Evolutionary conservation across 1,140 invertebrate genomes (phyloP).

Genomic region (Apis laboriosa): DNA sequence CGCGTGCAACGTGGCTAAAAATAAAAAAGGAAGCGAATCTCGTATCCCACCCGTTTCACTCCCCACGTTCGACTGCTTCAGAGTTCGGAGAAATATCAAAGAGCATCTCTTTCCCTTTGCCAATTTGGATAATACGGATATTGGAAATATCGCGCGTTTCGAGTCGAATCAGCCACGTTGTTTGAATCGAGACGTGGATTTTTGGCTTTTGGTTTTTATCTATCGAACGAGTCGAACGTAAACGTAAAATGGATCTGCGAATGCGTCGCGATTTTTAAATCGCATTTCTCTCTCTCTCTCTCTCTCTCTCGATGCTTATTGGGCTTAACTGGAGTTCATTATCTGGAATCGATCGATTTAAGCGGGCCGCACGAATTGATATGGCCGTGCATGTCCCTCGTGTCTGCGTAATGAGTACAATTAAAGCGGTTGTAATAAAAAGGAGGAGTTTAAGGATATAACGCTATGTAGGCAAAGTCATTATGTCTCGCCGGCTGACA

Average conservation of each 20-base stretch:
- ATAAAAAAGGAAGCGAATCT: too few relatives aligned
- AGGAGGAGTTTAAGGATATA: conserved; percentile 28
- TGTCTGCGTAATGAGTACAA: conserved; percentile 37
- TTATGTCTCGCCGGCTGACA: conserved; percentile 56
- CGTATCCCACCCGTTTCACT: too few relatives aligned
- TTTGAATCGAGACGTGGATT: too few relatives aligned
- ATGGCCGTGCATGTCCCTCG: conserved; percentile 3
- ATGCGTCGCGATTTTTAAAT: background rate
- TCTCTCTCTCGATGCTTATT: background rate
- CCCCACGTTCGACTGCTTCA: too few relatives aligned
- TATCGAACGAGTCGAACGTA: background rate
- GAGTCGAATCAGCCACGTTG: background rate
- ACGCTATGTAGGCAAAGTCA: conserved; percentile 37
- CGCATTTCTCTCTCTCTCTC: background rate
- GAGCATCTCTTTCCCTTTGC: too few relatives aligned
- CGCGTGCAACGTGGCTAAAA: too few relatives aligned
- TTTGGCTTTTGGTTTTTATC: background rate
- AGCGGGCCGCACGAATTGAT: conserved; percentile 28
- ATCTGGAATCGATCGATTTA: conserved; percentile 46
- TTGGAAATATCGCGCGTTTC: too few relatives aligned
- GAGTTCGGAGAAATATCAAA: too few relatives aligned
- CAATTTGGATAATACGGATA: too few relatives aligned
- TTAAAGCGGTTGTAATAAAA: conserved; percentile 42
- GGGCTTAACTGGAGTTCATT: conserved; percentile 37
- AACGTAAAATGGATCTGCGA: background rate